Conservation (phyloP, 2,113 vertebrate species). For the Callaeas wilsoni region DNA sequence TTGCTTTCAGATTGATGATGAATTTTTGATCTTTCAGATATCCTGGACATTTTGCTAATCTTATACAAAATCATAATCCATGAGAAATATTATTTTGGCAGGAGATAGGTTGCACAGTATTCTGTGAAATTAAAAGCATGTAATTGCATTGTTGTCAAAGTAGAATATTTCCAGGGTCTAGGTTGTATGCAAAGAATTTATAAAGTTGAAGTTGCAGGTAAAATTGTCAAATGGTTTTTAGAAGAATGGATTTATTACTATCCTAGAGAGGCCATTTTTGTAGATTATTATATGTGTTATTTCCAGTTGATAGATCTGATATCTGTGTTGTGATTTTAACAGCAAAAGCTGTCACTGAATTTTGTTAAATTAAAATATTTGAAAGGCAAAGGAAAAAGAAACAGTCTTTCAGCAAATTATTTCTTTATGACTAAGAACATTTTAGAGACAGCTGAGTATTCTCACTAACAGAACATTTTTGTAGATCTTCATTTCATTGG, state of each 20-base stretch:
- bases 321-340: not conserved
- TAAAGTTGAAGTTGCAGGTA: not conserved
- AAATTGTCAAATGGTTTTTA: not conserved
- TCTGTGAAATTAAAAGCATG: not conserved
- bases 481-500: not conserved
- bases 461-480: not conserved
- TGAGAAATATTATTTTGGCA: not conserved
- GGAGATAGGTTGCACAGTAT: not conserved
- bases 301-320: not conserved
- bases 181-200: not conserved
- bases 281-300: not conserved
- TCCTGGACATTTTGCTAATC: not conserved
- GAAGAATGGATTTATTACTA: not conserved
- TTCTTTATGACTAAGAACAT: not conserved
- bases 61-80: not conserved
- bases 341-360: not conserved
- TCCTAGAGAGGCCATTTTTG: not conserved
- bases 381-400: not conserved
- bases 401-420: not conserved
- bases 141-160: not conserved
- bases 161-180: not conserved
- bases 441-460: not conserved
- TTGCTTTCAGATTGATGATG: not conserved
- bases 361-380: not conserved
- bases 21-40: conserved; percentile 8